Evolutionary conservation across 2,113 vertebrate genomes (phyloP).

Genomic region (Seriola dumerili): DNA sequence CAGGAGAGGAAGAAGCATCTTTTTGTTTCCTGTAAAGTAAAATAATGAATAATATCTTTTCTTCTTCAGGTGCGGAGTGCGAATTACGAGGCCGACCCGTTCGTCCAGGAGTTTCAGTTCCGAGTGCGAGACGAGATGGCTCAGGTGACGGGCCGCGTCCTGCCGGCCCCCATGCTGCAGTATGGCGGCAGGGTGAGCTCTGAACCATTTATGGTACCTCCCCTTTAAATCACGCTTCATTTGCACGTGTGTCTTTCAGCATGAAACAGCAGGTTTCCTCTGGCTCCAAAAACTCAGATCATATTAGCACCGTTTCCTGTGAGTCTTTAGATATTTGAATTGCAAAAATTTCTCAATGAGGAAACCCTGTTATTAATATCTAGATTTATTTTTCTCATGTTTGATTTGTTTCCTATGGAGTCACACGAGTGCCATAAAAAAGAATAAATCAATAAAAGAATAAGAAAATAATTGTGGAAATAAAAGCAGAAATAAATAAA

Average conservation of each 20-base stretch:
- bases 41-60: not conserved
- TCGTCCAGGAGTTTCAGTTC: constrained; percentile 97
- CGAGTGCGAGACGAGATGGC: constrained; percentile 97
- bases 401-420: not conserved
- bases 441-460: too few species aligned
- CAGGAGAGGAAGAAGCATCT: rapidly evolving
- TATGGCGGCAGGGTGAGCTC: constrained; percentile 95
- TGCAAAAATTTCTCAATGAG: not conserved
- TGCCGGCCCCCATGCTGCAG: constrained; percentile 97
- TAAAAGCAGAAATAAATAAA: too few species aligned
- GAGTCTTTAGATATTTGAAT: too few species aligned
- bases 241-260: constrained; percentile 32
- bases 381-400: not conserved
- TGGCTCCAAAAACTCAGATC: not conserved
- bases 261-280: constrained; percentile 8
- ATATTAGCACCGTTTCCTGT: not conserved
- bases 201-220: constrained; percentile 83
- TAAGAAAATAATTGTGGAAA: too few species aligned
- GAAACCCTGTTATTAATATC: constrained; percentile 10
- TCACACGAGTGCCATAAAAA: too few species aligned
- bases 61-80: constrained; percentile 91
- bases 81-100: constrained; percentile 94
- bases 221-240: constrained; percentile 75
- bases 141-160: constrained; percentile 94
- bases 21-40: not conserved